Conservation (phyloP, 2,888 invertebrate species). For the Teleogryllus oceanicus region DNA sequence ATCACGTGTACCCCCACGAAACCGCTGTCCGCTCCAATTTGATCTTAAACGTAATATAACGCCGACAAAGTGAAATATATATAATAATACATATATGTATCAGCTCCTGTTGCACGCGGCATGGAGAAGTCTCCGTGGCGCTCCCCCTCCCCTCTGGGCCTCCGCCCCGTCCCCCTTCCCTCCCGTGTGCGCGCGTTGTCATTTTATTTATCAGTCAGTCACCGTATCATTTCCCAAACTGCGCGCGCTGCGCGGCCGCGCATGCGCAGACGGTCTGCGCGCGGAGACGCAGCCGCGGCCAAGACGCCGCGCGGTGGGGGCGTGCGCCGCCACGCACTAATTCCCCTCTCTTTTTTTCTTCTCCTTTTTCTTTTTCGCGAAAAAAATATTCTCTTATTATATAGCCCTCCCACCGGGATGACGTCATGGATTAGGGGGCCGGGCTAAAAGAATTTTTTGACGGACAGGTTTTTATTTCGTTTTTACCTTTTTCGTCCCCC, state of each 20-base stretch:
- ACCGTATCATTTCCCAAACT: slow-evolving; percentile 5
- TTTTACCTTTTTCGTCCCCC: too few species aligned
- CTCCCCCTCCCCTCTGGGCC: neutral
- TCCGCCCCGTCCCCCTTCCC: neutral
- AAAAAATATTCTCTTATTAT: too few species aligned
- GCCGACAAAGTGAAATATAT: neutral
- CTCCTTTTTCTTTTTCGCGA: too few species aligned
- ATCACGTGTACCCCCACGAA: neutral
- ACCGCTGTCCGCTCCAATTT: neutral
- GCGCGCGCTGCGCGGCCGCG: neutral
- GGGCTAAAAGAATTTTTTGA: slow-evolving; percentile 1
- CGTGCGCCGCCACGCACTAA: too few species aligned
- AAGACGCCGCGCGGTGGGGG: neutral
- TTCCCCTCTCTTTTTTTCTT: too few species aligned
- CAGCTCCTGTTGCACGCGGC: neutral
- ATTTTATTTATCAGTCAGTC: slow-evolving; percentile 18
- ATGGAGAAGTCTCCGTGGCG: neutral
- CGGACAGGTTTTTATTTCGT: neutral
- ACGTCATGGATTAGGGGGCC: slow-evolving; percentile 18
- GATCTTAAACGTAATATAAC: too few species aligned
- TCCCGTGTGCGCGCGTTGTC: neutral
- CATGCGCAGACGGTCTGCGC: neutral
- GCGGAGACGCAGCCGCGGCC: neutral
- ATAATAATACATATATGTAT: neutral
- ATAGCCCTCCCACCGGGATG: neutral